Base-by-base conservation (phyloP, 2,888 invertebrate species). In the Drosophila macrospina region DNA sequence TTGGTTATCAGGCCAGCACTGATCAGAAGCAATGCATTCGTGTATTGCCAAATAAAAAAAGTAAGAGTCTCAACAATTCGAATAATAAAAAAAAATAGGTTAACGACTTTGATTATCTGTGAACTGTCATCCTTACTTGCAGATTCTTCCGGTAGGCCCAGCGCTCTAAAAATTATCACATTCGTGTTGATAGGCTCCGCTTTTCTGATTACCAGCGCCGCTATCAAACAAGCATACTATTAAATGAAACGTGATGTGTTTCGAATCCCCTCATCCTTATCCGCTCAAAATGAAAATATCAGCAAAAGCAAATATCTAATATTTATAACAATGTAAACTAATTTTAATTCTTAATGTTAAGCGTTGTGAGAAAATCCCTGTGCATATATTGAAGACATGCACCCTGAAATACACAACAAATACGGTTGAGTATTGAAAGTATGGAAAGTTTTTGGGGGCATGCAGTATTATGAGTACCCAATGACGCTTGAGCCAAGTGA, bases 91-190 rank as follows among this genome's bases (percentile, higher is more conserved):
- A 13, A 4, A 2, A 15, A 16, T 2, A 1, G 4, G 0, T 24
- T 0, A 5, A 45, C 2, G 5, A 41, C 11, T 10, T 34, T 28
- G 7, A 16, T 36, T 28, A 51, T 48, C 6, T 1, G 32, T 20
- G 3, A 32, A 8, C 10, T 32, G 1, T 32, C 6, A 20, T 6
- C 0, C 20, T 11, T 5, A 0, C n/a, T 85, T 85, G 5, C 73
- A 92, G 92, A 91, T 90, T 91, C 92, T 92, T 92, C 92, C 91
- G 91, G 91, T 80, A 91, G 92, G 80, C 92, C 92, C 85, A 92
- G 91, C 89, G 91, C 90, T 80, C 91, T 92, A 69, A 92, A 92
- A 90, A 90, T 92, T 74, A 91, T 92, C 67, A 92, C 92, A 68
- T 91, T 92, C 70, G 69, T 90, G 67, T 75, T 92, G 74, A 92